Base-by-base conservation (phyloP, 2,113 vertebrate species). In the Tyrannus savana region DNA sequence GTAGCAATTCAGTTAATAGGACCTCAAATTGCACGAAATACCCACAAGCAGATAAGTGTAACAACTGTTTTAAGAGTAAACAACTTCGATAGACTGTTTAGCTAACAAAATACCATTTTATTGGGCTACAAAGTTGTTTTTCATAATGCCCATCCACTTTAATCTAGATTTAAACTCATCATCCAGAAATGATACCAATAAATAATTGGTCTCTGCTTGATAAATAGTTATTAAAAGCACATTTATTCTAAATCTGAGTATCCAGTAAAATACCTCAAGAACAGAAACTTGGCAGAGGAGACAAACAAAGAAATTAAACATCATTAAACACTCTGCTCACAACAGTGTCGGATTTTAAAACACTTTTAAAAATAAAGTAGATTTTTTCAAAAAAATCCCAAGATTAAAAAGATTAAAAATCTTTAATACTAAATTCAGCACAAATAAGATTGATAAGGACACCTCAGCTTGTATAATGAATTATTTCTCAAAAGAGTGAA, bases 1-100 rank as follows among this genome's bases (percentile, higher is more conserved):
- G 84, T 15, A 87, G 62, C 44, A 91, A 77, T 94, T 94, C 63
- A 77, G 39, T 75, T 93, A 93, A 89, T 84, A 84, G 86, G 52
- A 49, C 35, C 35, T 83, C 47, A 91, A 56, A 90, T 42, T 79
- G 55, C 72, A 88, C 2, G 6, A 91, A 59, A 63, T 83, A 83
- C 39, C 14, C 72, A 50, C 14, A 18, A 86, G 59, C 71, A 88
- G 59, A 93, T 59, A 93, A 96, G 24, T 52, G 2, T 42, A 90
- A 76, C 30, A 89, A 68, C 37, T 66, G 52, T 30, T 79, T 66
- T 53, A 84, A 89, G 37, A 76, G 55, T 77, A 82, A 93, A 85
- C 9, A 39, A 66, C 39, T 67, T 73, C 30, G 46, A 56, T 12
- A 78, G 47, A 41, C 42, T 69, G 22, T 53, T 95, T 64, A 73